Evolutionary conservation across 1,140 invertebrate genomes (phyloP).

Genomic region (Drosophila subobscura): DNA sequence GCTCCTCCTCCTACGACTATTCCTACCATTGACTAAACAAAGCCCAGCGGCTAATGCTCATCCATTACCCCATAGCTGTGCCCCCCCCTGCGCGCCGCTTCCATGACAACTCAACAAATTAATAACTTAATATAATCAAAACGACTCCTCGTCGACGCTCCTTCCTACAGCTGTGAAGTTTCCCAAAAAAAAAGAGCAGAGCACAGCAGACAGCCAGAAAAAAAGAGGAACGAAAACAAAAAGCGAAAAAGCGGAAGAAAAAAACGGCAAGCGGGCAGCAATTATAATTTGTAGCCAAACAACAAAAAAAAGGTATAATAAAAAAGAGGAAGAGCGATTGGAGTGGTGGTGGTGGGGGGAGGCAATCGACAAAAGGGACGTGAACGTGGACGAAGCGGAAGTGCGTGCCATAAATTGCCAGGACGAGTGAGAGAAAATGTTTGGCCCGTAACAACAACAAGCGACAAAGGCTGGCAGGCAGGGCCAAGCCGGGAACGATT

Average conservation of each 20-base stretch:
- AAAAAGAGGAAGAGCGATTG: neutral
- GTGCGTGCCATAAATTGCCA: conserved; percentile 81
- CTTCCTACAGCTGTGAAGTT: conserved; percentile 73
- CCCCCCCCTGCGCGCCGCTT: conserved; percentile 31
- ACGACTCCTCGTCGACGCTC: conserved; percentile 50
- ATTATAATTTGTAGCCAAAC: conserved; percentile 78
- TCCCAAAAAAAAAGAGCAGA: conserved; percentile 63
- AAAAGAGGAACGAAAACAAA: conserved; percentile 8
- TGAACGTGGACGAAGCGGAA: conserved; percentile 67
- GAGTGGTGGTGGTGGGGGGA: too few relatives aligned
- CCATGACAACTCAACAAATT: conserved; percentile 82
- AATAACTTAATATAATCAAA: conserved; percentile 83
- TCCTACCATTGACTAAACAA: conserved; percentile 59
- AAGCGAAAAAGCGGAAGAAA: conserved; percentile 9
- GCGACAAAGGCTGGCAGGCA: neutral
- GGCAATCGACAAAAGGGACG: too few relatives aligned
- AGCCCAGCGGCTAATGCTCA: conserved; percentile 29
- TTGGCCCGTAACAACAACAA: conserved; percentile 62
- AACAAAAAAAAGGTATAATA: conserved; percentile 39
- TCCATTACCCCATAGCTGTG: conserved; percentile 15
- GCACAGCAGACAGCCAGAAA: too few relatives aligned
- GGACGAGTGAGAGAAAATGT: conserved; percentile 62
- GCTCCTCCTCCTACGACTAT: too few relatives aligned
- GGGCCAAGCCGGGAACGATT: conserved; percentile 17
- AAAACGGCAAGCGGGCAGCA: conserved; percentile 65